Evolutionary conservation across 2,113 vertebrate genomes (phyloP).

Genomic region (Macroglossus sobrinus): DNA sequence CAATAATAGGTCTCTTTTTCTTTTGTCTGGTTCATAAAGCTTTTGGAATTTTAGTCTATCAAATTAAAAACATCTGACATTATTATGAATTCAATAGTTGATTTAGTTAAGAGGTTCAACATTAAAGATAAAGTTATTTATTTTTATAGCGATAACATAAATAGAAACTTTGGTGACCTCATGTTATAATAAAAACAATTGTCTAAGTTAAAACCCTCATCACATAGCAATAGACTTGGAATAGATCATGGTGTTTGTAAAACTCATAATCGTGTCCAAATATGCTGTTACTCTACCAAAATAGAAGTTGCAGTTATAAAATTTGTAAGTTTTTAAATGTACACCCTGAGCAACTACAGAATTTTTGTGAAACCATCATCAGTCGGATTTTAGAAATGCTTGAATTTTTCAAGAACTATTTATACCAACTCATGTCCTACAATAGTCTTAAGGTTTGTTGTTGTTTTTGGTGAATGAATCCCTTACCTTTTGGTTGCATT

Average conservation of each 20-base stretch:
- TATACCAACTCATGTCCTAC: not conserved
- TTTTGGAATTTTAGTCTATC: not conserved
- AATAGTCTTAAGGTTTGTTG: not conserved
- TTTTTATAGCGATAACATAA: not conserved
- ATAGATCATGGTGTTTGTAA: not conserved
- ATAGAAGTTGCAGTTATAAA: not conserved
- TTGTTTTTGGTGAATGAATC: not conserved
- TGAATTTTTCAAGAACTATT: not conserved
- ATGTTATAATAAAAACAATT: not conserved
- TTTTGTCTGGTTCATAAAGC: not conserved
- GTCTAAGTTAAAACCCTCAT: not conserved
- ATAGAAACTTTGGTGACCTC: not conserved
- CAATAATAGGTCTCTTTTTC: not conserved
- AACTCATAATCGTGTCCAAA: not conserved
- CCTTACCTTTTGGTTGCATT: not conserved
- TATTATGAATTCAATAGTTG: not conserved
- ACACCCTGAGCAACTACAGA: not conserved
- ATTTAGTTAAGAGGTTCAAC: not conserved
- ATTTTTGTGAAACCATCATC: not conserved
- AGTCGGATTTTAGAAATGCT: not conserved
- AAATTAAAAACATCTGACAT: not conserved
- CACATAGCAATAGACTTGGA: not conserved
- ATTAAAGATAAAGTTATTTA: not conserved
- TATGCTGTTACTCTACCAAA: not conserved
- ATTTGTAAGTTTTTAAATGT: not conserved